Base-by-base conservation (phyloP, 2,888 invertebrate species). In the Andrena flavipes region DNA sequence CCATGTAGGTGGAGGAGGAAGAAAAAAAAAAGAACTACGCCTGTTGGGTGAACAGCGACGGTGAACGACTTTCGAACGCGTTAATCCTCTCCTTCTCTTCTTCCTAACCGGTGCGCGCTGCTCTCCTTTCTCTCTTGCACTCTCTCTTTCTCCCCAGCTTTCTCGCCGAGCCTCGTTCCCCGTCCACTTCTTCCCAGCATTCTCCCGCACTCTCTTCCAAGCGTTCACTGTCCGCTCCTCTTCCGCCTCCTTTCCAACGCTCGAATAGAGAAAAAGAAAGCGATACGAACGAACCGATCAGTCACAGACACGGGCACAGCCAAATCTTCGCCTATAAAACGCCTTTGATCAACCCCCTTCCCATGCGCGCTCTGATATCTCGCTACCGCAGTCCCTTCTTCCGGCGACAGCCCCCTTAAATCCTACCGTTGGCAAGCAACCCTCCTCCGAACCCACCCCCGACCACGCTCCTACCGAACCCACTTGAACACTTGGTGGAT, bases 401-500 rank as follows among this genome's bases (percentile, higher is more conserved):
- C 20, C 4, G 13, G 20, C 13, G n/a, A 0, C 23, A 13, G 6
- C 20, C 62, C 60, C 49, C 59, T 76, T 67, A 64, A 78, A 68
- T 59, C 56, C 56, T 68, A 56, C 56, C 10, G 26, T 10, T 23
- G 29, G 63, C 51, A 72, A 33, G 63, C 62, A 62, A 35, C 42
- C 35, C 23, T 8, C 33, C 56, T 30, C 20, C 3, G 29, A 62
- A 72, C 33, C 59, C 60, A 51, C 69, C 56, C 35, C 48, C 51
- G 49, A 56, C 64, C 78, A 69, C 72, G 80, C 74, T 42, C 70
- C 78, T 80, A 86, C 71, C 81, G 85, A 89, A 91, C 89, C 85
- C 88, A 87, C 33, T 86, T 92, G 92, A 92, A 92, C 92, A 92
- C 92, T 92, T 92, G 91, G 92, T 92, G 92, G 92, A 92, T 92